A percentile compares a stretch with the other conserved stretches of the same genome.
Evolutionary conservation across 2,888 invertebrate species (phyloP).

Genomic region (Teinopalpus imperialis): DNA sequence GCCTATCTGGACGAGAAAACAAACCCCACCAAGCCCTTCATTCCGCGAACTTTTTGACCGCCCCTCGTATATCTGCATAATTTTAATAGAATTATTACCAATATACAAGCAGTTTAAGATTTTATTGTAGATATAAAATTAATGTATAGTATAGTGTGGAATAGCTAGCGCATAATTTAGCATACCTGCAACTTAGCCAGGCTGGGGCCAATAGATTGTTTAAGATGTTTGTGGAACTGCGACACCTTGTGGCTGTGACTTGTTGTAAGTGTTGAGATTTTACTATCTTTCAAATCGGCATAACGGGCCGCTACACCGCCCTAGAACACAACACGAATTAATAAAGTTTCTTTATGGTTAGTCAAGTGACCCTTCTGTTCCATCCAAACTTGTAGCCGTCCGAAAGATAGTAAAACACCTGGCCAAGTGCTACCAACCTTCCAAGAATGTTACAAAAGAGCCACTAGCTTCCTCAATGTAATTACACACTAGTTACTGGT

Average conservation of each 20-base stretch:
- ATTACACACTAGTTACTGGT: too few relatives aligned
- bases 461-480: too few relatives aligned
- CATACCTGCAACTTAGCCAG: constrained; percentile 93
- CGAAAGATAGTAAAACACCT: constrained; percentile 84
- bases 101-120: too few relatives aligned
- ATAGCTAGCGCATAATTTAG: not conserved
- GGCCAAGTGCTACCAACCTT: constrained; percentile 65
- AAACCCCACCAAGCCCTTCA: too few relatives aligned
- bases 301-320: constrained; percentile 88
- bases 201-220: constrained; percentile 92
- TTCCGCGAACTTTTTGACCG: too few relatives aligned
- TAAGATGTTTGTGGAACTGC: constrained; percentile 96
- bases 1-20: too few relatives aligned
- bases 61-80: too few relatives aligned
- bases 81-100: too few relatives aligned
- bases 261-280: constrained; percentile 92
- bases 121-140: too few relatives aligned
- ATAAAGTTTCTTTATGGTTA: constrained; percentile 30
- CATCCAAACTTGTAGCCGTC: constrained; percentile 51
- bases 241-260: constrained; percentile 95
- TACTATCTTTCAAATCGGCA: constrained; percentile 94
- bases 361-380: constrained; percentile 41
- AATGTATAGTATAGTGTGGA: not conserved
- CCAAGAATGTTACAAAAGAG: constrained; percentile 47
- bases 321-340: constrained; percentile 70